phyloP scores from a whole-genome alignment of 2,888 invertebrate genomes.

The Limnephilus auricula region DNA sequence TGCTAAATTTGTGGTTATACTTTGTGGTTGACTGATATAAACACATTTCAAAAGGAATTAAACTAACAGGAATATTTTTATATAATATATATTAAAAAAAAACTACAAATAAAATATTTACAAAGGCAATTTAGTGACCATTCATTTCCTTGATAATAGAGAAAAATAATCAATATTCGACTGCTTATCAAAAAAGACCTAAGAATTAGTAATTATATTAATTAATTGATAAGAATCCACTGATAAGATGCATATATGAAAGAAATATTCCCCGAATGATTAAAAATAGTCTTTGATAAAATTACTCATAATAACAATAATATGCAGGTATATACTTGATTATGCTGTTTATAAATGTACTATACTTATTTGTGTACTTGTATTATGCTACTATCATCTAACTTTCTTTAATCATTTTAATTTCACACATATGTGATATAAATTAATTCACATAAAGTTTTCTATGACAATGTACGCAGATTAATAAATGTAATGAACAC shows the following conservation, averaged over 20 bases:
- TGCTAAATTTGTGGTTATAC: neutral
- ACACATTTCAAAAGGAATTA: neutral
- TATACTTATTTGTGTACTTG: too few species aligned
- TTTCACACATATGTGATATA: neutral
- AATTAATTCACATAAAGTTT: neutral
- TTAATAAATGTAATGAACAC: neutral
- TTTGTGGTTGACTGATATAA: neutral
- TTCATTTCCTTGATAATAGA: neutral
- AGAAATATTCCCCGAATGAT: neutral
- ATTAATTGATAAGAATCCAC: conserved; percentile 33
- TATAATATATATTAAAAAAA: too few species aligned
- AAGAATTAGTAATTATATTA: neutral
- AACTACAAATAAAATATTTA: neutral
- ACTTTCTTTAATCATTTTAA: neutral
- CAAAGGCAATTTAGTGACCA: neutral
- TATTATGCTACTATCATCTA: neutral
- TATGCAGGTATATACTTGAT: neutral
- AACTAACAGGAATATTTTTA: neutral
- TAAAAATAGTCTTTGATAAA: neutral
- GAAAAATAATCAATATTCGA: neutral
- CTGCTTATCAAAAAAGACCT: neutral
- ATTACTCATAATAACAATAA: neutral
- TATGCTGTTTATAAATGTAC: too few species aligned
- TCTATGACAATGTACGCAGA: neutral
- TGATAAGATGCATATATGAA: conserved; percentile 16